These are phyloP conservation scores for Yponomeuta evonymella DNA, from an alignment of 2,888 invertebrate genomes.

Conservation along the genomic window DNA sequence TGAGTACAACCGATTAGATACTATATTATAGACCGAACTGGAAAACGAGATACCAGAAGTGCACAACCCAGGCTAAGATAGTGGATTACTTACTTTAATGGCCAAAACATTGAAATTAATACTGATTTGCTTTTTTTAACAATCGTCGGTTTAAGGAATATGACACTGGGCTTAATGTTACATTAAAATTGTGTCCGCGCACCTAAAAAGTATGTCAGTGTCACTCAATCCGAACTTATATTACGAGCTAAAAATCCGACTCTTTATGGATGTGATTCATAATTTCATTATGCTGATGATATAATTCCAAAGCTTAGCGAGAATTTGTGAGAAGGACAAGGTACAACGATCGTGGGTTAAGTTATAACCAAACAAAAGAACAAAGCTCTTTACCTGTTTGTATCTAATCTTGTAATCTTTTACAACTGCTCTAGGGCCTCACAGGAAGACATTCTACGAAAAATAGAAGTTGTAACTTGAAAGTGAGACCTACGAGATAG, in stretches of 20 bases:
- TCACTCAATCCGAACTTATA: constrained; percentile 6
- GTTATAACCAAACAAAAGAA: constrained; percentile 7
- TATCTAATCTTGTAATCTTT: background rate
- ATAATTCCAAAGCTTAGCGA: background rate
- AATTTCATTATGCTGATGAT: background rate
- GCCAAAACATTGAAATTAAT: background rate
- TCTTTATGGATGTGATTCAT: constrained; percentile 6
- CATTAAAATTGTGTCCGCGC: background rate
- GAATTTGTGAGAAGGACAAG: background rate
- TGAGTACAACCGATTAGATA: background rate
- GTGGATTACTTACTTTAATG: no score
- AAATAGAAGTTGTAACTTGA: background rate
- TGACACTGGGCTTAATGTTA: background rate
- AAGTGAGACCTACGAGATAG: background rate
- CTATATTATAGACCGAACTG: background rate
- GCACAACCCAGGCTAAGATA: background rate
- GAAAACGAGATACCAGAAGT: background rate
- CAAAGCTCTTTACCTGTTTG: background rate
- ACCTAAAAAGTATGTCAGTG: constrained; percentile 3
- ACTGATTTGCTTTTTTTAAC: background rate
- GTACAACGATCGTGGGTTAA: constrained; percentile 2
- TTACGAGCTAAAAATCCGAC: background rate
- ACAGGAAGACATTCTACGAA: no score
- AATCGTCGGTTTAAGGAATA: background rate
- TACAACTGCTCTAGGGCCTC: background rate